Evolutionary conservation across 2,113 vertebrate genomes (phyloP).

Genomic region (Pipa parva): DNA sequence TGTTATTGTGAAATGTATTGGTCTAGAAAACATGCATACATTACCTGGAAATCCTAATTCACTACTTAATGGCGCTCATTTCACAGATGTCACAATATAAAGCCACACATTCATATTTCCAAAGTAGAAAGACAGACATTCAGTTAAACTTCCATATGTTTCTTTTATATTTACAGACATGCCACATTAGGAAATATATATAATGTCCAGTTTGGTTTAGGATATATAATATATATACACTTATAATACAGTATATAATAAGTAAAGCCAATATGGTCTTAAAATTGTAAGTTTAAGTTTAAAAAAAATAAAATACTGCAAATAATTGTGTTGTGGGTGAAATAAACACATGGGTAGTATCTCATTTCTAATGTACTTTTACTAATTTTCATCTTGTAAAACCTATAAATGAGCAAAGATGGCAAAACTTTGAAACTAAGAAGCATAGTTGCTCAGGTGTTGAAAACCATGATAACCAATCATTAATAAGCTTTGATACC

Average conservation of each 20-base stretch:
- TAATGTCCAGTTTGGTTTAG: conserved; percentile 16
- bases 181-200: conserved; percentile 35
- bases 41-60: conserved; percentile 39
- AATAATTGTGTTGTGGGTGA: too few species aligned
- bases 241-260: conserved; percentile 24
- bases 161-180: conserved; percentile 40
- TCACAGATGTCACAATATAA: conserved; percentile 38
- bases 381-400: too few species aligned
- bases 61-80: conserved; percentile 27
- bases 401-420: too few species aligned
- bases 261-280: conserved; percentile 5
- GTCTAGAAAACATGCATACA: conserved; percentile 32
- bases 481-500: too few species aligned
- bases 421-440: too few species aligned
- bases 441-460: too few species aligned
- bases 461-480: too few species aligned
- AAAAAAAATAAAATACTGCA: too few species aligned
- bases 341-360: too few species aligned
- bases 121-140: conserved; percentile 37
- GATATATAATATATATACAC: too few species aligned
- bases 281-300: too few species aligned
- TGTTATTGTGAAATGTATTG: conserved; percentile 31
- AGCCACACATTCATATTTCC: conserved; percentile 33
- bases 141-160: conserved; percentile 38
- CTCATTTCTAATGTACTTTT: too few species aligned